phyloP scores from a whole-genome alignment of 2,888 invertebrate species.

The Drosophila kambysellisi region DNA sequence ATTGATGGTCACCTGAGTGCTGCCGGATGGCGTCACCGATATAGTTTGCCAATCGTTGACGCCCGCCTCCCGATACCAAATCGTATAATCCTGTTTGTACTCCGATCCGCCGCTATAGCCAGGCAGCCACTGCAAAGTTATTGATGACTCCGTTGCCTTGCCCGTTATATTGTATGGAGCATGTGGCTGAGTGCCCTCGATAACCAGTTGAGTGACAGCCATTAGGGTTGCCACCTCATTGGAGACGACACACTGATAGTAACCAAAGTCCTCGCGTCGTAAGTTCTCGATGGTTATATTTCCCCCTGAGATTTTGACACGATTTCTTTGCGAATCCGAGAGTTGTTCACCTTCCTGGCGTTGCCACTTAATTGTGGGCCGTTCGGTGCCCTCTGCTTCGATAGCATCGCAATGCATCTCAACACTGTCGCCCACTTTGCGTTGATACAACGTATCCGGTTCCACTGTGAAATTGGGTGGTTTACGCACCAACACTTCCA shows the following conservation, averaged over 20 bases:
- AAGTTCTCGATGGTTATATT: slow-evolving; percentile 96
- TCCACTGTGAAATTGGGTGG: slow-evolving; percentile 96
- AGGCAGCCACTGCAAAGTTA: slow-evolving; percentile 96
- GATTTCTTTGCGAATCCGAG: slow-evolving; percentile 91
- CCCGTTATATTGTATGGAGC: slow-evolving; percentile 98
- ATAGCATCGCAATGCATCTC: slow-evolving; percentile 98
- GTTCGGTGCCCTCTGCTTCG: slow-evolving; percentile 96
- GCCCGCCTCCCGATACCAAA: slow-evolving; percentile 96
- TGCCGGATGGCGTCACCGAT: slow-evolving; percentile 96
- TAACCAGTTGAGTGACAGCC: slow-evolving; percentile 94
- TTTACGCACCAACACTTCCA: slow-evolving; percentile 95
- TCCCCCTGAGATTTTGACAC: slow-evolving; percentile 92
- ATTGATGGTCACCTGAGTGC: slow-evolving; percentile 95
- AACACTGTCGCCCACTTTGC: slow-evolving; percentile 95
- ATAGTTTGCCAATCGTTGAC: slow-evolving; percentile 96
- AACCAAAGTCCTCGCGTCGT: slow-evolving; percentile 95
- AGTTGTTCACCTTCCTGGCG: slow-evolving; percentile 89
- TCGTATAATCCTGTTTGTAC: slow-evolving; percentile 97
- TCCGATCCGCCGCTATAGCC: slow-evolving; percentile 98
- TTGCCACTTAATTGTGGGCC: slow-evolving; percentile 96
- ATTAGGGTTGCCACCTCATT: slow-evolving; percentile 98
- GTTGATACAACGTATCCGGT: slow-evolving; percentile 96
- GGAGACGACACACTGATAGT: slow-evolving; percentile 97
- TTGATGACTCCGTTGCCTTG: slow-evolving; percentile 94
- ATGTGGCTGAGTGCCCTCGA: slow-evolving; percentile 98